Base-by-base conservation (phyloP, 2,888 invertebrate species). In the Drosophila fulvimacula region DNA sequence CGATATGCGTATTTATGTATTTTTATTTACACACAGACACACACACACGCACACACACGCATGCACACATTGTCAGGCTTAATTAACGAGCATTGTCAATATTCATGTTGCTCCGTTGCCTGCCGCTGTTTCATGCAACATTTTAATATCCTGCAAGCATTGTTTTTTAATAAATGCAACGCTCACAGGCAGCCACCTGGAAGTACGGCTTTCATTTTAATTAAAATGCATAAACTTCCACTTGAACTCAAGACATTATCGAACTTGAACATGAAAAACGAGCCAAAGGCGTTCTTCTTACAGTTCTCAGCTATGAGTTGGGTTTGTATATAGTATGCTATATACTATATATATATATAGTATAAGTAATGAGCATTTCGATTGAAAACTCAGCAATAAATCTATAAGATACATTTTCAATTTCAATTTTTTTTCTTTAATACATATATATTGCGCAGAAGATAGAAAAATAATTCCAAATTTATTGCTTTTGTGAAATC, bases 41-140 rank as follows among this genome's bases (percentile, higher is more conserved):
- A 44, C 21, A n/a, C 24, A 10, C 27, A 10, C 7, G 1, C 44
- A 10, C 46, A 10, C 24, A 5, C 9, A 24, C 21, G 15, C n/a
- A n/a, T 4, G 1, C 46, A 64, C 66, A 61, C 67, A 79, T 62
- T 62, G 59, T 66, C 53, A 64, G n/a, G 34, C 64, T 57, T 70
- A 88, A 81, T 85, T 72, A 68, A 53, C 53, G 58, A 30, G 30
- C 46, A n/a, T 27, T 49, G 55, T 59, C 38, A 11, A 34, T 53
- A 42, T 42, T 6, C 48, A 32, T 32, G 24, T 58, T 64, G 56
- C 58, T 36, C 15, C 11, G 19, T 30, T 58, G 49, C 24, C 21
- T 57, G 59, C 62, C 38, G 9, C 15, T n/a, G 34, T 21, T 24
- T 15, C 30, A 5, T 3, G 11, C 60, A 36, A 53, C 68, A 62